phyloP scores from a whole-genome alignment of 2,113 vertebrate species.

The Potamarius usumacintae region DNA sequence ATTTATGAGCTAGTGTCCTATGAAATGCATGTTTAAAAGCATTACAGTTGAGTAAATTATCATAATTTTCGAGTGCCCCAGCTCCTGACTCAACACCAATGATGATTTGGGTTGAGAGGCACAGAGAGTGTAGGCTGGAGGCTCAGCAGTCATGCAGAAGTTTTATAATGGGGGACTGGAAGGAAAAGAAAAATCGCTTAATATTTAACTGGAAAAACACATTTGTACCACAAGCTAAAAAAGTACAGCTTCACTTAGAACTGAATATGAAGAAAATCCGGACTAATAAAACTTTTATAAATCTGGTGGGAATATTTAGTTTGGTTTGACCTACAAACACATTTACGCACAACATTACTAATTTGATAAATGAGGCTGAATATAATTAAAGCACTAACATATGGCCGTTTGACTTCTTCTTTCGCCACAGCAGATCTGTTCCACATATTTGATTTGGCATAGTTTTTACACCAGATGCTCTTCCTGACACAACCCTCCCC shows the following conservation, averaged over 20 bases:
- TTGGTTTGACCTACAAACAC: background rate
- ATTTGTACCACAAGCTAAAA: background rate
- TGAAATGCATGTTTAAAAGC: slow-evolving; percentile 23
- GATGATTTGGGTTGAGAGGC: background rate
- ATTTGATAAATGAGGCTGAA: background rate
- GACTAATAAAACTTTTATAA: background rate
- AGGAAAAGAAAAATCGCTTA: background rate
- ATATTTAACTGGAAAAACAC: background rate
- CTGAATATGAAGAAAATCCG: background rate
- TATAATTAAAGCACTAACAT: background rate
- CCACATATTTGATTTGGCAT: too few relatives aligned
- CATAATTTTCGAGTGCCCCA: background rate
- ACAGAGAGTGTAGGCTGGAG: background rate
- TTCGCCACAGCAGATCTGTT: too few relatives aligned
- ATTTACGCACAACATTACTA: background rate
- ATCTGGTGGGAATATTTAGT: background rate
- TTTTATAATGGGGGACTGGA: background rate
- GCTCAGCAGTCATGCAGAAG: background rate
- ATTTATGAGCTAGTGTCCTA: background rate
- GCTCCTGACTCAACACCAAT: background rate
- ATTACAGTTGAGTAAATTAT: background rate
- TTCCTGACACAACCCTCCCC: too few relatives aligned
- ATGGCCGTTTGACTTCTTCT: too few relatives aligned
- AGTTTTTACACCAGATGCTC: too few relatives aligned
- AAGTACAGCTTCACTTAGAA: background rate